These are phyloP conservation scores for Botrylloides violaceus DNA, from an alignment of 23 tunicate species.

Conservation along the genomic window DNA sequence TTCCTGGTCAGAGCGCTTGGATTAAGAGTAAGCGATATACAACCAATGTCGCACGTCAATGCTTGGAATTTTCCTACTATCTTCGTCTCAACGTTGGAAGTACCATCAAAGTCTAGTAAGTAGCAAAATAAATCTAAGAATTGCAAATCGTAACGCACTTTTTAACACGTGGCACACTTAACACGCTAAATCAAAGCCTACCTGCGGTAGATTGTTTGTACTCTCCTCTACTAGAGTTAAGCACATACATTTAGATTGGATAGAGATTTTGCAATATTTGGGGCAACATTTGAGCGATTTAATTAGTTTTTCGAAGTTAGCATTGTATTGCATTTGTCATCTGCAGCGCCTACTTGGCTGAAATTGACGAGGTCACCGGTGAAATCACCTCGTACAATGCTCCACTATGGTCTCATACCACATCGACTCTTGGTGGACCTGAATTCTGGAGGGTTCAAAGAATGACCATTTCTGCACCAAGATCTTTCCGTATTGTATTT, in stretches of 20 bases:
- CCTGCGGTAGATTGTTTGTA: too few species aligned
- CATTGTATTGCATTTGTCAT: too few species aligned
- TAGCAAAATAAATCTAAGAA: not conserved
- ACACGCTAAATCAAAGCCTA: too few species aligned
- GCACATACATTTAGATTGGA: too few species aligned
- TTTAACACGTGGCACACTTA: too few species aligned
- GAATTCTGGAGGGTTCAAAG: slow-evolving; percentile 69
- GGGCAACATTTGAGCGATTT: too few species aligned
- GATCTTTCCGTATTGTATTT: slow-evolving; percentile 40
- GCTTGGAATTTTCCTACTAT: slow-evolving; percentile 66
- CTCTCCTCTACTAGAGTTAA: too few species aligned
- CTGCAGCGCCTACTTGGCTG: slow-evolving; percentile 48
- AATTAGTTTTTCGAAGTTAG: too few species aligned
- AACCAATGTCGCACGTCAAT: slow-evolving; percentile 36
- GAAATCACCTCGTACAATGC: slow-evolving; percentile 19
- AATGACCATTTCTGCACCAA: slow-evolving; percentile 48
- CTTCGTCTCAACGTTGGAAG: slow-evolving; percentile 56
- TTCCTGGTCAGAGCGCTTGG: slow-evolving; percentile 12
- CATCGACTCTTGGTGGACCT: slow-evolving; percentile 36
- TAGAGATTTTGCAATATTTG: too few species aligned
- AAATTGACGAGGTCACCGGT: slow-evolving; percentile 38
- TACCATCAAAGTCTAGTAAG: slow-evolving; percentile 25
- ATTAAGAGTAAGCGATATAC: slow-evolving; percentile 56
- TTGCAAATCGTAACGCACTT: not conserved
- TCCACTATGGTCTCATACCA: slow-evolving; percentile 1